Evolutionary conservation across 1,140 invertebrate species (phyloP), one percentile per base, ranked within the genome.

Genomic region (Drosophila melanica): DNA sequence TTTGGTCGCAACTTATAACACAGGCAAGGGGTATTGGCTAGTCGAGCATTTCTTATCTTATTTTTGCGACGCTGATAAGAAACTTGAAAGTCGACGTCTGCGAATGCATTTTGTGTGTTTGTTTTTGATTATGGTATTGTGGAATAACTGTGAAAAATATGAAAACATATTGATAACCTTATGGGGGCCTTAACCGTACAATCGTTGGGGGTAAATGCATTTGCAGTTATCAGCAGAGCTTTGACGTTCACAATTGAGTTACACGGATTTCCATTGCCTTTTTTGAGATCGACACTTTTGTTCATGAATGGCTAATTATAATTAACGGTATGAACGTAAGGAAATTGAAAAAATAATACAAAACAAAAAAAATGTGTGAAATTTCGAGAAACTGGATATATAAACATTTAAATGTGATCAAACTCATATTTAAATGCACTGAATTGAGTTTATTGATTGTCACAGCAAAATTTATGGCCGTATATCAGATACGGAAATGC

Each of bases 141-240:
- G 45, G 37, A 41, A 64, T 58, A 51, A 1, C 42, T 58, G 14
- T 9, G 48, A 35, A 59, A 48, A 73, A 73, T 57, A 74, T 65
- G 55, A 68, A 74, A 69, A 75, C 66, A 75, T 33, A 14, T 35
- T 37, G 72, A 75, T 75, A 75, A 75, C 66, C 72, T 73, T 68
- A 9, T 23, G 6, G 53, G 16, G 54, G 62, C 70, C 65, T 62
- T 68, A 65, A 59, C 63, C 69, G 35, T n/a, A n/a, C 51, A 51
- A 3, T n/a, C 64, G 30, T 47, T 47, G 67, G 66, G 53, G 58
- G 30, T 70, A 70, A 70, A 44, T 70, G 62, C 53, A 72, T 35
- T 39, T 47, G 45, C n/a, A 53, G 47, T 20, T 60, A 64, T 42
- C 59, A 35, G 51, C 14, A 10, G 16, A 37, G 35, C 30, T 7